Conservation (phyloP, 2,797 vertebrate species). For the Phaenicophaeus curvirostris region DNA sequence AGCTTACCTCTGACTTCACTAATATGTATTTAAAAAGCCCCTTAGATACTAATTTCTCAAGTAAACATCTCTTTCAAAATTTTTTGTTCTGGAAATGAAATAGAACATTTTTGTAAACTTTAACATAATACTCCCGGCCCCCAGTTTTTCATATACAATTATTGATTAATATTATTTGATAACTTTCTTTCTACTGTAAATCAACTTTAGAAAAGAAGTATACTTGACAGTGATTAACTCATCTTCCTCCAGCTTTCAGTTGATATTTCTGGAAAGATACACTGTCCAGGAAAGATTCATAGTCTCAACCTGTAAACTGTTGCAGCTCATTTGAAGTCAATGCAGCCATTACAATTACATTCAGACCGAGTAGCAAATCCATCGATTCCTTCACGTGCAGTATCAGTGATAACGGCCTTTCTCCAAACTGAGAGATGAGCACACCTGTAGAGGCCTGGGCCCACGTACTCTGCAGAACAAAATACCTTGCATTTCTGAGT, state of each 20-base stretch:
- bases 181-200: constrained; percentile 45
- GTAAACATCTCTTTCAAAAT: neutral
- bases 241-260: neutral
- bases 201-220: constrained; percentile 45
- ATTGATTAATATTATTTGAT: constrained; percentile 48
- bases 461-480: neutral
- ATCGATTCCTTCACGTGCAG: neutral
- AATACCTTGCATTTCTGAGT: neutral
- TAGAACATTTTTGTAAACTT: constrained; percentile 27
- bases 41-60: neutral
- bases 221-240: constrained; percentile 22
- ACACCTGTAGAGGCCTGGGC: neutral
- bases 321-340: neutral
- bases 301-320: neutral
- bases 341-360: neutral
- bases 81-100: neutral
- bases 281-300: neutral
- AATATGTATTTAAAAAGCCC: neutral
- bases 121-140: neutral
- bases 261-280: constrained; percentile 31
- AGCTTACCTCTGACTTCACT: neutral
- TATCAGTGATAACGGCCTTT: neutral
- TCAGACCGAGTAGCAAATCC: neutral
- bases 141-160: constrained; percentile 41
- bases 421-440: constrained; percentile 1